A percentile compares a stretch with the other conserved stretches of the same genome.
Conservation (phyloP, 2,888 invertebrate species). For the Yponomeuta sedellus region DNA sequence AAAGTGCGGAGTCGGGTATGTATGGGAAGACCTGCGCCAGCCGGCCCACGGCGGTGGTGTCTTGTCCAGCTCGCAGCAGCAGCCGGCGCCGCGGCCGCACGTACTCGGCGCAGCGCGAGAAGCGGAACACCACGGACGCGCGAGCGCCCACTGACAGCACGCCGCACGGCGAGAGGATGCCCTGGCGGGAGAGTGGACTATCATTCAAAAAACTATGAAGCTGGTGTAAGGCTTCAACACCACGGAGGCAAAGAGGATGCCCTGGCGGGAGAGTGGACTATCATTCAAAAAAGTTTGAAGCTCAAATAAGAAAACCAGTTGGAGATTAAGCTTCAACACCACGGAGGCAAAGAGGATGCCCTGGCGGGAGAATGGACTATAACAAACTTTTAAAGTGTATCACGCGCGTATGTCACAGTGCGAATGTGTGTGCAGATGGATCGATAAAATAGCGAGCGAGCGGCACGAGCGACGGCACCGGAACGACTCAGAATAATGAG, state of each 20-base stretch:
- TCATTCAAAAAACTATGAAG: too few species aligned
- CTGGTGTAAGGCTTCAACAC: too few species aligned
- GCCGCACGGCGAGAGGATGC: constrained; percentile 78
- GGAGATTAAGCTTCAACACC: too few species aligned
- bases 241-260: constrained; percentile 81
- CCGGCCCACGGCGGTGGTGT: constrained; percentile 90
- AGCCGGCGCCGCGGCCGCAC: constrained; percentile 57
- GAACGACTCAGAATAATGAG: too few species aligned
- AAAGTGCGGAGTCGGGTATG: too few species aligned
- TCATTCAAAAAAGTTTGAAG: too few species aligned
- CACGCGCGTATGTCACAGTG: too few species aligned
- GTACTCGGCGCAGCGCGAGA: constrained; percentile 93
- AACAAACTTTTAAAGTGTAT: too few species aligned
- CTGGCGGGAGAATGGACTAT: constrained; percentile 37
- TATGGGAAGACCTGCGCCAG: constrained; percentile 85
- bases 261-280: constrained; percentile 40
- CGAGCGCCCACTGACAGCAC: constrained; percentile 87
- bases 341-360: constrained; percentile 86
- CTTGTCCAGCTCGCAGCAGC: constrained; percentile 86
- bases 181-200: constrained; percentile 40
- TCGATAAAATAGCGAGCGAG: too few species aligned
- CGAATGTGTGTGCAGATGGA: too few species aligned
- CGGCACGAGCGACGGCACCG: too few species aligned
- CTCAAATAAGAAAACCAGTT: too few species aligned
- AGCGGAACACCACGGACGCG: constrained; percentile 91